Evolutionary conservation across 2,113 vertebrate genomes (phyloP).

Genomic region (Struthidea cinerea): DNA sequence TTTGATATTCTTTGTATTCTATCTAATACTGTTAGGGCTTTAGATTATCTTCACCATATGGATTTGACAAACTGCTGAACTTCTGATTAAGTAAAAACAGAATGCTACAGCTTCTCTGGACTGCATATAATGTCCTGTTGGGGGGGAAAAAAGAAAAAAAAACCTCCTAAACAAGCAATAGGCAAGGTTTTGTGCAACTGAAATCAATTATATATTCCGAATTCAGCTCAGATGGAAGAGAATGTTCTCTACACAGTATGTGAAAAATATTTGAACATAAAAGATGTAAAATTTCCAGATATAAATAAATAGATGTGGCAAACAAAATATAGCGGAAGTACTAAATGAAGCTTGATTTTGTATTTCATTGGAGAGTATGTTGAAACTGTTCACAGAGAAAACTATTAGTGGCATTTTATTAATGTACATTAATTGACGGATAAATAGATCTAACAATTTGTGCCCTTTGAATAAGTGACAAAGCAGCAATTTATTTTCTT

Average conservation of each 20-base stretch:
- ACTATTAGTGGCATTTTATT: neutral
- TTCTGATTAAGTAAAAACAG: neutral
- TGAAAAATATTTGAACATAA: neutral
- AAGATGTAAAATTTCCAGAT: neutral
- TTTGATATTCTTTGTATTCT: neutral
- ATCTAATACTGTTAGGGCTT: neutral
- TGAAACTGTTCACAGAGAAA: neutral
- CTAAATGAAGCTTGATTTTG: neutral
- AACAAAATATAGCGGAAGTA: neutral
- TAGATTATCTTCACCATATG: neutral
- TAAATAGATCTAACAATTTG: neutral
- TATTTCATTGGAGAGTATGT: neutral
- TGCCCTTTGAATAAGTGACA: neutral
- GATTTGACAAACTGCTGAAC: neutral
- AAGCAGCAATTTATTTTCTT: neutral
- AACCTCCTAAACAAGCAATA: neutral
- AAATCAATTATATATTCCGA: neutral
- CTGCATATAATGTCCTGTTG: neutral
- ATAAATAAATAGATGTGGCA: neutral
- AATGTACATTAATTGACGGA: neutral
- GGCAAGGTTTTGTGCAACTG: neutral
- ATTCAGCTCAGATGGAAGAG: neutral
- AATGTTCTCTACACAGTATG: neutral
- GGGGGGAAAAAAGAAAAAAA: neutral
- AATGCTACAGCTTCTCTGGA: neutral